Percentiles rank a stretch among this genome's conserved stretches.
Evolutionary conservation across 2,888 invertebrate species (phyloP).

Genomic region (Sclerodermus sp.): DNA sequence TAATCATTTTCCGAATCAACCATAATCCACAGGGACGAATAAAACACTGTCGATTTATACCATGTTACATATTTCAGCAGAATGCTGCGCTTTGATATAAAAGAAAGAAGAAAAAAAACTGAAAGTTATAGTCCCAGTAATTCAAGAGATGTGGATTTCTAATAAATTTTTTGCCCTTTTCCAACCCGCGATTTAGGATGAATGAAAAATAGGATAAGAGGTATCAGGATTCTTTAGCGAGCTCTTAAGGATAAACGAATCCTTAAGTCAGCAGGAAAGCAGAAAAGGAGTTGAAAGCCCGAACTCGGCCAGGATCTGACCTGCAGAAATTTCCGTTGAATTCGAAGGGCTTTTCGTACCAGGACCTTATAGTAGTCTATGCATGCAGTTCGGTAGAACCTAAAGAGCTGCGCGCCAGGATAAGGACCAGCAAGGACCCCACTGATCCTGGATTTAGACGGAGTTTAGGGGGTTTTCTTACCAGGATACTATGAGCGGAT

Average conservation of each 20-base stretch:
- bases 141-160: too few species aligned
- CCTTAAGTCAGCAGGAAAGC: constrained; percentile 51
- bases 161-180: too few species aligned
- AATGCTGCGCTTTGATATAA: too few species aligned
- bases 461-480: constrained; percentile 46
- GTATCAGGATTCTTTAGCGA: constrained; percentile 24
- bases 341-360: constrained; percentile 42
- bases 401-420: constrained; percentile 5
- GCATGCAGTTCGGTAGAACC: too few species aligned
- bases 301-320: constrained; percentile 20
- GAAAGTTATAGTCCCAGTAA: too few species aligned
- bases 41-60: too few species aligned
- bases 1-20: too few species aligned
- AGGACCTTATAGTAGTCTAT: constrained; percentile 31
- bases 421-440: constrained; percentile 15
- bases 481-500: constrained; percentile 33
- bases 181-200: too few species aligned
- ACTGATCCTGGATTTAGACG: constrained; percentile 41
- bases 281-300: constrained; percentile 37
- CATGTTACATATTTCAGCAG: too few species aligned
- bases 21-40: too few species aligned
- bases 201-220: too few species aligned
- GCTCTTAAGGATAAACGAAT: constrained; percentile 51
- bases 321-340: constrained; percentile 37
- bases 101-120: too few species aligned